Conservation (phyloP, 30 jellyfish, hydroid and myxozoan genomes). For the Cassiopea andromeda region DNA sequence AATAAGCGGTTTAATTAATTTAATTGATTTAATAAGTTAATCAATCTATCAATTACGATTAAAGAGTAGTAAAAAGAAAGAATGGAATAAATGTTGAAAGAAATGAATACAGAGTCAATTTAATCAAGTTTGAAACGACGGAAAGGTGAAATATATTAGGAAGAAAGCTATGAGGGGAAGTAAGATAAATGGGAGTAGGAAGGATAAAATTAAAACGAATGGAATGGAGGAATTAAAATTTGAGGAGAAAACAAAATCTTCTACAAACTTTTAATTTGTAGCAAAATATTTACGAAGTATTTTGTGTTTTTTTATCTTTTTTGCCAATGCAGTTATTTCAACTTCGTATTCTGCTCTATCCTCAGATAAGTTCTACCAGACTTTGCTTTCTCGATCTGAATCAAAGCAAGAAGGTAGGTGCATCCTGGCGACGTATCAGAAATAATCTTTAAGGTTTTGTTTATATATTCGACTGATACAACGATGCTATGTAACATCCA, state of each 20-base stretch:
- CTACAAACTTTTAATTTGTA: no score
- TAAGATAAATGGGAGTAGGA: not conserved
- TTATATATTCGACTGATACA: no score
- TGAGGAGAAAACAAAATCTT: not conserved
- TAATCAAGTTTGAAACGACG: not conserved
- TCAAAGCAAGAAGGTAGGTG: constrained; percentile 61
- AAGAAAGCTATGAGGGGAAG: not conserved
- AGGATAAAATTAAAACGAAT: not conserved
- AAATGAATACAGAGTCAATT: not conserved
- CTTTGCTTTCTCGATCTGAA: constrained; percentile 82
- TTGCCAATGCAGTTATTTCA: not conserved
- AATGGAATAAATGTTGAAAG: not conserved
- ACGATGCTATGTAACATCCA: no score
- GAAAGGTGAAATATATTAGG: not conserved
- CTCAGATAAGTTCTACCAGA: constrained; percentile 79
- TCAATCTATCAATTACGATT: no score
- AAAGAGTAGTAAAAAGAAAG: not conserved
- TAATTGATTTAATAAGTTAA: no score
- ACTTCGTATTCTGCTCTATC: not conserved
- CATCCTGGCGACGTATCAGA: not conserved
- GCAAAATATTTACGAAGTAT: no score
- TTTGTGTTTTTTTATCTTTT: not conserved
- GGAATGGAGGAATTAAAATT: not conserved
- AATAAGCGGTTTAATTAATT: no score
- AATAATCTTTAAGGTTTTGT: no score